Percentiles rank a stretch among this genome's conserved stretches.
These are phyloP conservation scores for Reticulitermes lucifugus DNA, from an alignment of 2,888 invertebrate genomes.

Conservation along the genomic window DNA sequence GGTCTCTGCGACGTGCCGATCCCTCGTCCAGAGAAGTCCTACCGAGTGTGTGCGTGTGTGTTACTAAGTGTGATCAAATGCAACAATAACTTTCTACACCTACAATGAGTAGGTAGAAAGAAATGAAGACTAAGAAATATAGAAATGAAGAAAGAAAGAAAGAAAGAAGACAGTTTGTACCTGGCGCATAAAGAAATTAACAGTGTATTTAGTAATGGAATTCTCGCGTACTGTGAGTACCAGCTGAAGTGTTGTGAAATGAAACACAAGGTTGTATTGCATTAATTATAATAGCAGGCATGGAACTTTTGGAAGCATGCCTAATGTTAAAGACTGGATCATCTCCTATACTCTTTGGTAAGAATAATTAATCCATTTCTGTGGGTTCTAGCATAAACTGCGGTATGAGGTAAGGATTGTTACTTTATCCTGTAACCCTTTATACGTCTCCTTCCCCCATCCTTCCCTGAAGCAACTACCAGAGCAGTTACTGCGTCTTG, in stretches of 20 bases:
- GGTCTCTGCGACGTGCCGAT: too few species aligned
- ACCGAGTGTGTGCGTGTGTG: too few species aligned
- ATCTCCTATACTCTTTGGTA: background rate
- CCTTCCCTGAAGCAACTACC: background rate
- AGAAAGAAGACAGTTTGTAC: too few species aligned
- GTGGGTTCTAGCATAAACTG: background rate
- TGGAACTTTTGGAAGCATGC: background rate
- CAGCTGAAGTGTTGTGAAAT: background rate
- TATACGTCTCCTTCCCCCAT: background rate
- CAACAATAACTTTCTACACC: too few species aligned
- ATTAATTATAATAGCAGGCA: too few species aligned
- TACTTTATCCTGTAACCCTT: constrained; percentile 30
- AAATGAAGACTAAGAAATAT: too few species aligned
- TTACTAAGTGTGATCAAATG: too few species aligned
- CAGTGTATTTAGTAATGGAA: too few species aligned
- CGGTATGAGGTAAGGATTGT: background rate
- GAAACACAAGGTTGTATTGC: background rate
- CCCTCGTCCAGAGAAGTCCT: too few species aligned
- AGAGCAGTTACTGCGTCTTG: constrained; percentile 32
- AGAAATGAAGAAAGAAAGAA: too few species aligned
- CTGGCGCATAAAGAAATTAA: too few species aligned
- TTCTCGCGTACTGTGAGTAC: background rate
- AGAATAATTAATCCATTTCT: background rate
- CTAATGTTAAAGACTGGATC: background rate
- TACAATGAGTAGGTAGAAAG: too few species aligned